Evolutionary conservation across 2,888 invertebrate genomes (phyloP).

Genomic region (Microctonus hyperodae): DNA sequence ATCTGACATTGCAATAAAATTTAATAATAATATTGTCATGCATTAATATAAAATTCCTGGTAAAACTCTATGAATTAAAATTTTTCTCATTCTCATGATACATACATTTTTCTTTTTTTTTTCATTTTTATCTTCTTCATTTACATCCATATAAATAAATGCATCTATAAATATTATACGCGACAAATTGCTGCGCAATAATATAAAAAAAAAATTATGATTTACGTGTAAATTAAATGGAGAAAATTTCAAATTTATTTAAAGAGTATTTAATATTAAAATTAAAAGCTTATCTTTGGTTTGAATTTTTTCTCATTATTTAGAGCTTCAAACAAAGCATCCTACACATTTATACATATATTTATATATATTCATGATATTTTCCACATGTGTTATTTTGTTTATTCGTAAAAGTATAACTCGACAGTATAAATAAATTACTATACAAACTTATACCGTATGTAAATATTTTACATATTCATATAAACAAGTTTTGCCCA

Average conservation of each 20-base stretch:
- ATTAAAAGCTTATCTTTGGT: too few relatives aligned
- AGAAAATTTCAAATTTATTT: too few relatives aligned
- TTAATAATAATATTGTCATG: conserved; percentile 7
- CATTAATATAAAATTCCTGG: conserved; percentile 12
- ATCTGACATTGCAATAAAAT: conserved; percentile 29
- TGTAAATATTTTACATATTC: not conserved
- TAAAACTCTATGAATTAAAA: conserved; percentile 1
- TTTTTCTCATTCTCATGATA: not conserved
- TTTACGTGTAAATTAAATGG: too few relatives aligned
- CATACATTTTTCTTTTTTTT: not conserved
- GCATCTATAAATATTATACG: not conserved
- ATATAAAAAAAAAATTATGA: too few relatives aligned
- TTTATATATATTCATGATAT: not conserved
- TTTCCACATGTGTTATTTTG: not conserved
- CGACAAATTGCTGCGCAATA: conserved; percentile 6
- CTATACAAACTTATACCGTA: too few relatives aligned
- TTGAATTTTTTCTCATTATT: too few relatives aligned
- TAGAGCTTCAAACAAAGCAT: too few relatives aligned
- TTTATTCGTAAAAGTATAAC: not conserved
- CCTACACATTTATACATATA: too few relatives aligned
- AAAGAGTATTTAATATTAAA: too few relatives aligned
- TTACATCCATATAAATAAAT: too few relatives aligned
- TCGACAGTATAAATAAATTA: not conserved
- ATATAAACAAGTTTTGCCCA: not conserved
- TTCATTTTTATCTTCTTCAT: too few relatives aligned